Percentiles rank a stretch among this genome's conserved stretches.
These are phyloP conservation scores for Stigmatopora nigra DNA, from an alignment of 2,113 vertebrate species.

Conservation along the genomic window DNA sequence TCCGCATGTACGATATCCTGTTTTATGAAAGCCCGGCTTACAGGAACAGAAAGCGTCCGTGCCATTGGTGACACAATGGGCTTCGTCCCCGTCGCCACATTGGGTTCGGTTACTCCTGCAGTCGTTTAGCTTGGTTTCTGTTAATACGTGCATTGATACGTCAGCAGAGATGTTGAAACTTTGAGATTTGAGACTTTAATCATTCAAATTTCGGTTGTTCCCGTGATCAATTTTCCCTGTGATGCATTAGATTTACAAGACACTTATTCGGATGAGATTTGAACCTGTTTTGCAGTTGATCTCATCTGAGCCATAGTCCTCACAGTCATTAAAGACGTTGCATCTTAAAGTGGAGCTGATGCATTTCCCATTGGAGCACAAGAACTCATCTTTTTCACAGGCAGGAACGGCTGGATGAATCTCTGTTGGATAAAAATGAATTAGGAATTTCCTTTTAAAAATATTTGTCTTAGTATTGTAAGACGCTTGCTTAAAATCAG, in stretches of 20 bases:
- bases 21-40: slow-evolving; percentile 81
- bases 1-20: slow-evolving; percentile 76
- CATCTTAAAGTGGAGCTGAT: slow-evolving; percentile 79
- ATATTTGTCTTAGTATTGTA: background rate
- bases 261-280: background rate
- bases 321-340: slow-evolving; percentile 91
- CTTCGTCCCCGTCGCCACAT: slow-evolving; percentile 68
- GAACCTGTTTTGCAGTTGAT: slow-evolving; percentile 62
- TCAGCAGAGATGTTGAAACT: background rate
- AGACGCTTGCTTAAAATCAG: background rate
- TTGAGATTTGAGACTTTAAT: background rate
- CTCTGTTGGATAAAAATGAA: slow-evolving; percentile 29
- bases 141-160: background rate
- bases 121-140: slow-evolving; percentile 52
- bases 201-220: background rate
- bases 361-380: slow-evolving; percentile 79
- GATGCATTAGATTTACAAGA: background rate
- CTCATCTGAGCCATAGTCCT: slow-evolving; percentile 84
- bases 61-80: slow-evolving; percentile 74
- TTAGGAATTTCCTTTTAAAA: background rate
- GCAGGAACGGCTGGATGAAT: slow-evolving; percentile 43
- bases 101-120: slow-evolving; percentile 60
- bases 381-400: slow-evolving; percentile 85
- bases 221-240: background rate
- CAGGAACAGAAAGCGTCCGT: slow-evolving; percentile 84